A percentile compares a stretch with the other conserved stretches of the same genome.
These are phyloP conservation scores for Galleria mellonella DNA, from an alignment of 1,140 invertebrate species.

Conservation along the genomic window DNA sequence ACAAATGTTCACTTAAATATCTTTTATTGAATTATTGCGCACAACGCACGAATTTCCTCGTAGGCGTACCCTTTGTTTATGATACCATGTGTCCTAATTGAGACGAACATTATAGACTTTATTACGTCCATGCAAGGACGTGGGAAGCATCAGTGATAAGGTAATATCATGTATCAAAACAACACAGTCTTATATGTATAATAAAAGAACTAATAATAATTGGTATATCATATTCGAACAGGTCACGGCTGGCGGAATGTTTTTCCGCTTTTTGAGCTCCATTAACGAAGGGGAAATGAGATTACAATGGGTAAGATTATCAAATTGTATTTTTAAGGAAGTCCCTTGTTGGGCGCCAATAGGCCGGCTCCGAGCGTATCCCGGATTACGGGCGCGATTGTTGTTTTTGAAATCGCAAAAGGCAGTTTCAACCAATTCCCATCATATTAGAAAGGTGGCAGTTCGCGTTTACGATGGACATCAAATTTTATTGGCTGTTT, in stretches of 20 bases:
- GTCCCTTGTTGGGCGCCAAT: slow-evolving; percentile 5
- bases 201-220: too few species aligned
- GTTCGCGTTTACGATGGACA: neutral
- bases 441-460: neutral
- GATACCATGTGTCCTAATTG: slow-evolving; percentile 1
- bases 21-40: slow-evolving; percentile 11
- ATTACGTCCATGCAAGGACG: neutral
- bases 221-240: neutral
- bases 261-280: neutral
- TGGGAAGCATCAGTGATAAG: neutral
- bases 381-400: too few species aligned
- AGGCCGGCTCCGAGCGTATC: too few species aligned
- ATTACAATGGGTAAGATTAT: too few species aligned
- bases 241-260: neutral
- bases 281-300: neutral
- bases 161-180: slow-evolving; percentile 1
- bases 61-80: neutral
- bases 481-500: neutral
- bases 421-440: too few species aligned
- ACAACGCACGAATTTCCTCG: neutral
- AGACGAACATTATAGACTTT: neutral
- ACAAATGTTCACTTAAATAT: slow-evolving; percentile 3
- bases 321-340: too few species aligned
- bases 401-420: too few species aligned
- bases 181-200: too few species aligned